Conservation (phyloP, 2,113 vertebrate species). For the Ancistrus triradiatus region DNA sequence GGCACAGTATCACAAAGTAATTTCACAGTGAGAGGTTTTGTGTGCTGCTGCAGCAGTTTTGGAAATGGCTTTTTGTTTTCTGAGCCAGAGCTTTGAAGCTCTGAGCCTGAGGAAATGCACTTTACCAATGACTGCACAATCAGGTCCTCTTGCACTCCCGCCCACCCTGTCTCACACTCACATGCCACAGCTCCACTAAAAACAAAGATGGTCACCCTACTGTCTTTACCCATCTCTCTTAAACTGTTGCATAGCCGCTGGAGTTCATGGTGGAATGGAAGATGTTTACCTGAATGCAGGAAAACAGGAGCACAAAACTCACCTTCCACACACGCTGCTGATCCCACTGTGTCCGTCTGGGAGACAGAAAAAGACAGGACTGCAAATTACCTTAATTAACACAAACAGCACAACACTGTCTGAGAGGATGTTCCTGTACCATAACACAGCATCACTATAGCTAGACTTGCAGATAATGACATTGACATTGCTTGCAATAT, state of each 20-base stretch:
- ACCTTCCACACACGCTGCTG: constrained; percentile 27
- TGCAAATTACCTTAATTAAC: constrained; percentile 17
- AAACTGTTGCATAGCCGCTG: constrained; percentile 11
- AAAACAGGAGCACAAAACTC: constrained; percentile 40
- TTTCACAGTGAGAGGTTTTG: constrained; percentile 37
- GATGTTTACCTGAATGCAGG: constrained; percentile 44
- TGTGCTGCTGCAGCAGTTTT: constrained; percentile 41
- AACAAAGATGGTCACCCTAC: constrained; percentile 61
- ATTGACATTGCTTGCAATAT: constrained; percentile 15
- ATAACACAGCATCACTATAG: constrained; percentile 14
- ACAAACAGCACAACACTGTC: constrained; percentile 8
- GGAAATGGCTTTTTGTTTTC: constrained; percentile 62
- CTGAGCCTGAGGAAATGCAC: constrained; percentile 49
- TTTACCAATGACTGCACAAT: constrained; percentile 42
- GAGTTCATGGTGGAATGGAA: constrained; percentile 1
- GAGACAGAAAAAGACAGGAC: constrained; percentile 25
- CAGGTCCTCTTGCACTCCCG: constrained; percentile 19
- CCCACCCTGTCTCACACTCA: constrained; percentile 37
- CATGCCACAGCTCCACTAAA: constrained; percentile 51
- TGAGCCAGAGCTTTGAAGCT: constrained; percentile 57
- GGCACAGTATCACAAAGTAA: constrained; percentile 28
- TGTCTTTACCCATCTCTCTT: constrained; percentile 28
- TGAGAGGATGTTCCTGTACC: not conserved
- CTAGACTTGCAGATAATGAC: constrained; percentile 11
- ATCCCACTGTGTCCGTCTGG: constrained; percentile 5